phyloP scores from a whole-genome alignment of 2,113 vertebrate genomes.

The Semicossyphus pulcher region DNA sequence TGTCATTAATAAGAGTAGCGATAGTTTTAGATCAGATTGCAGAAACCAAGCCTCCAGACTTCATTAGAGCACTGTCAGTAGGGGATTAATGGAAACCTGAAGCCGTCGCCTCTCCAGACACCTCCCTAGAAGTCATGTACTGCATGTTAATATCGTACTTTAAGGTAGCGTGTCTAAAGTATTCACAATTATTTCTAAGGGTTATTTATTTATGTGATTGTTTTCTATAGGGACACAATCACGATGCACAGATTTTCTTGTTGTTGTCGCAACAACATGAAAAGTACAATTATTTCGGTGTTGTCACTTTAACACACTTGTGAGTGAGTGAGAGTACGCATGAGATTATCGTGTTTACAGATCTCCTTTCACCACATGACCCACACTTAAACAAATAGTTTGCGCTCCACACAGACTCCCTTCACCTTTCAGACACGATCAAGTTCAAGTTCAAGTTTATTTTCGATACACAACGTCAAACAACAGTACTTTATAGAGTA shows the following conservation, averaged over 20 bases:
- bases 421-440: neutral
- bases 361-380: neutral
- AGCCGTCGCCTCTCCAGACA: neutral
- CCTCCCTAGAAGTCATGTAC: neutral
- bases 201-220: neutral
- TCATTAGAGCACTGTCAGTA: neutral
- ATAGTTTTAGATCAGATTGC: neutral
- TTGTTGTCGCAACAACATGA: neutral
- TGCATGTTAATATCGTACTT: neutral
- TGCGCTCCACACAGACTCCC: neutral
- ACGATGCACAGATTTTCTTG: too few species aligned
- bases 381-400: neutral
- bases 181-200: neutral
- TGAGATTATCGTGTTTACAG: neutral
- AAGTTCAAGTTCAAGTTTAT: slow-evolving; percentile 23
- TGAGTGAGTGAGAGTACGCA: neutral
- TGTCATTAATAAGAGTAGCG: neutral
- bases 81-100: slow-evolving; percentile 24
- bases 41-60: slow-evolving; percentile 2
- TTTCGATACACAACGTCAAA: neutral
- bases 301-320: neutral
- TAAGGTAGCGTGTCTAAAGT: too few species aligned
- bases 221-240: neutral
- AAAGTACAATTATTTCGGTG: neutral
- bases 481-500: neutral